Evolutionary conservation across 2,888 invertebrate genomes (phyloP).

Genomic region (Stenoptilia bipunctidactyla): DNA sequence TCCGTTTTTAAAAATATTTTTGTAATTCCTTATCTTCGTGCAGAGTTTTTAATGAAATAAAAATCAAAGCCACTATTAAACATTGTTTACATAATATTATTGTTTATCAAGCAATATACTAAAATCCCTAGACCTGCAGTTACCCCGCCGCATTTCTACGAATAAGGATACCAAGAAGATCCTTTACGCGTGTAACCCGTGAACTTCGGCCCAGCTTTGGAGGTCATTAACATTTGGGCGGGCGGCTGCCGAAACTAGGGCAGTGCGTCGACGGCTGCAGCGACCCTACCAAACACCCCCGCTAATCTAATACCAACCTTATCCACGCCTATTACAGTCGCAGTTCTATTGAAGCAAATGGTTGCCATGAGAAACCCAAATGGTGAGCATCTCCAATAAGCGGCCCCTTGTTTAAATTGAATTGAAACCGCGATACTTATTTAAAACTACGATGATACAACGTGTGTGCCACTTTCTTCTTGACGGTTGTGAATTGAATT

Average conservation of each 20-base stretch:
- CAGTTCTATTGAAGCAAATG: constrained; percentile 10
- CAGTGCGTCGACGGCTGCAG: constrained; percentile 33
- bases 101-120: no score
- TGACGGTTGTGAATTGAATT: no score
- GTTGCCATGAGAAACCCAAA: no score
- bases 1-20: no score
- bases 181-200: constrained; percentile 62
- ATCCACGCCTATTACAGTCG: constrained; percentile 10
- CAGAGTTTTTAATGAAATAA: no score
- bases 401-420: constrained; percentile 22
- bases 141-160: no score
- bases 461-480: no score
- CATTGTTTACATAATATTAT: no score
- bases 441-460: background rate
- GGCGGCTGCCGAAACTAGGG: constrained; percentile 52
- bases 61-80: no score
- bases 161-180: constrained; percentile 36
- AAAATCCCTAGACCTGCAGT: no score
- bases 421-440: constrained; percentile 12
- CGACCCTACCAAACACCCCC: background rate
- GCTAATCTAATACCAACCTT: background rate
- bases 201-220: constrained; percentile 71
- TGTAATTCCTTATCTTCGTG: no score
- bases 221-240: constrained; percentile 70
- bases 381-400: constrained; percentile 23